phyloP scores from a whole-genome alignment of 2,888 invertebrate species.

The Nymphalis c-album region DNA sequence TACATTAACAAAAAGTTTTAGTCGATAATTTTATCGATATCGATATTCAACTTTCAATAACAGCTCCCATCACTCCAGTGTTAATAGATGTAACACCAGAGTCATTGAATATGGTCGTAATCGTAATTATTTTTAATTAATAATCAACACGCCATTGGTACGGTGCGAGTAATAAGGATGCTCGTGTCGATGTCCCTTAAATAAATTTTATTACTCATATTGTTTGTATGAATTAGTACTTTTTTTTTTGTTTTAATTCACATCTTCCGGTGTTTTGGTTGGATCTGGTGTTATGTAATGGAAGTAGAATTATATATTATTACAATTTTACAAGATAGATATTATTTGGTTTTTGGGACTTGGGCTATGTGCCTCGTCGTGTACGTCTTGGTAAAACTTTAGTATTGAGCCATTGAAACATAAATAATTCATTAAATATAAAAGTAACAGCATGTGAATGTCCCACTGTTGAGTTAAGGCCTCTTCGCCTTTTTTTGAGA shows the following conservation, averaged over 20 bases:
- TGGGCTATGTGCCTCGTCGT: no score
- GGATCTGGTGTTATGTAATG: neutral
- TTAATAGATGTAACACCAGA: conserved; percentile 80
- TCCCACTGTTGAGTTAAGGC: no score
- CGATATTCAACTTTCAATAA: conserved; percentile 29
- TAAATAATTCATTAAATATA: no score
- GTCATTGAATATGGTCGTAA: conserved; percentile 82
- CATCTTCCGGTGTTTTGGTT: conserved; percentile 36
- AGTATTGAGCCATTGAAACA: no score
- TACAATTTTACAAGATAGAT: no score
- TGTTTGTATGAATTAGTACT: conserved; percentile 34
- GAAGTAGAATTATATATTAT: neutral
- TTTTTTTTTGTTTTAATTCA: conserved; percentile 36
- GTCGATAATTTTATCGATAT: conserved; percentile 4
- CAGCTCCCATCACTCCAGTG: conserved; percentile 56
- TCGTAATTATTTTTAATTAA: conserved; percentile 82
- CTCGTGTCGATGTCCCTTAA: conserved; percentile 75
- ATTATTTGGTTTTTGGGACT: no score
- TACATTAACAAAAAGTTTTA: no score
- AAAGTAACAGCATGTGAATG: no score
- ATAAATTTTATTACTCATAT: conserved; percentile 50
- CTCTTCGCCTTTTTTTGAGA: no score
- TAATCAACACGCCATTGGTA: conserved; percentile 79
- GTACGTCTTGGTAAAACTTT: no score
- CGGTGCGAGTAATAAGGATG: conserved; percentile 74